These are phyloP conservation scores for Temnopleurus reevesii DNA, from an alignment of 53 echinoderm and acorn worm species.

Conservation along the genomic window DNA sequence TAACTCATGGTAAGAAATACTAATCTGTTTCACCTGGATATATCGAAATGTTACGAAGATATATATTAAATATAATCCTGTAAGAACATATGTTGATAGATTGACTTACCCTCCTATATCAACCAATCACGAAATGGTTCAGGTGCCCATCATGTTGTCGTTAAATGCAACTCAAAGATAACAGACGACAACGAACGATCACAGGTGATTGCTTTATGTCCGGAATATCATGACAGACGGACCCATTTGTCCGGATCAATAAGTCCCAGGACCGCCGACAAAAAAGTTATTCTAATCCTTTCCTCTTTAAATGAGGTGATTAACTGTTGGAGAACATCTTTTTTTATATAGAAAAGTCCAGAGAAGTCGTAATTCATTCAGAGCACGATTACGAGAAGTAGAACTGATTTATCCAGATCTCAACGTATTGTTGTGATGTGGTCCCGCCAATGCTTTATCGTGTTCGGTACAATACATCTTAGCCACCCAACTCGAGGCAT, in stretches of 20 bases:
- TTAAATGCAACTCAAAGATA: neutral
- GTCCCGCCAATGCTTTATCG: neutral
- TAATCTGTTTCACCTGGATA: neutral
- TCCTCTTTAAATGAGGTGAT: neutral
- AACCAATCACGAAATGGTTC: neutral
- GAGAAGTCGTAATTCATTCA: neutral
- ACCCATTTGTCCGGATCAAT: neutral
- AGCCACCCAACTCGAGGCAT: neutral
- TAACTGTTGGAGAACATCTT: neutral
- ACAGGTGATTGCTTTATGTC: neutral
- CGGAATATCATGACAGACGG: neutral
- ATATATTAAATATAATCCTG: neutral
- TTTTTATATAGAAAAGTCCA: neutral
- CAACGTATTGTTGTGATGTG: neutral
- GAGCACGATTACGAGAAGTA: neutral
- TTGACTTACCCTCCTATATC: neutral
- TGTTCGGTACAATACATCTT: constrained; percentile 2
- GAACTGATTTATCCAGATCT: neutral
- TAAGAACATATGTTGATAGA: neutral
- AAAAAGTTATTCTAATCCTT: neutral
- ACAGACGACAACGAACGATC: neutral
- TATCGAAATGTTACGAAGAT: neutral
- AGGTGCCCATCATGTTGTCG: neutral
- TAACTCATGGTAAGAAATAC: neutral
- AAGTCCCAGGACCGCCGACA: no score